Evolutionary conservation across 2,888 invertebrate genomes (phyloP), one percentile per base, ranked within the genome.

Genomic region (Liodrosophila aerea): DNA sequence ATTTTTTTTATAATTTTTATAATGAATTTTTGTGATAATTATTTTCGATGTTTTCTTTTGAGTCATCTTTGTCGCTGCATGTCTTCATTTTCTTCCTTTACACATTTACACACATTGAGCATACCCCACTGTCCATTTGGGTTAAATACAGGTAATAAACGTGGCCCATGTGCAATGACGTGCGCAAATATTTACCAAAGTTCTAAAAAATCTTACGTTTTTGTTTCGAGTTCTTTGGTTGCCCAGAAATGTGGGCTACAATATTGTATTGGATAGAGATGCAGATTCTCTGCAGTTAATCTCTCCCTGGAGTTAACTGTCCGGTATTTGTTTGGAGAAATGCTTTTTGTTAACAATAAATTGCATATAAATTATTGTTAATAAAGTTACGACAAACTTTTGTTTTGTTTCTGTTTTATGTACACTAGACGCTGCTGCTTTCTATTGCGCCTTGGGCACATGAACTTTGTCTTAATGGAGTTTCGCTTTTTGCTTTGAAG

Each of bases 171-270:
- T 50, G 51, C 69, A 74, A 66, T 83, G 73, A 73, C 75, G 67
- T 68, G 65, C 59, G 37, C 73, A 83, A 84, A 84, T 84, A 84
- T 84, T 81, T 77, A 64, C 66, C 39, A 62, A 74, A 61, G 61
- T 53, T 49, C 62, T 36, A 36, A 58, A 46, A 60, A 51, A 22
- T 22, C 22, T 22, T 22, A 4, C 5, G 22, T 22, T 22, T 45
- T 13, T 22, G 18, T 54, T 45, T 47, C 12, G 0, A 16, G 31
- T 8, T 39, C 31, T 50, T 22, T 16, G 8, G 15, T 45, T 56
- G 36, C 43, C 11, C 54, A 13, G 16, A 54, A 46, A 50, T 59
- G 44, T 57, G 60, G 60, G 57, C 65, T 56, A 47, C 43, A 66
- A 59, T 66, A 54, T 44, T 53, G 46, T 30, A 34, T 49, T 7